Conservation (phyloP, 2,797 vertebrate species). For the Lagothrix lagotricha region DNA sequence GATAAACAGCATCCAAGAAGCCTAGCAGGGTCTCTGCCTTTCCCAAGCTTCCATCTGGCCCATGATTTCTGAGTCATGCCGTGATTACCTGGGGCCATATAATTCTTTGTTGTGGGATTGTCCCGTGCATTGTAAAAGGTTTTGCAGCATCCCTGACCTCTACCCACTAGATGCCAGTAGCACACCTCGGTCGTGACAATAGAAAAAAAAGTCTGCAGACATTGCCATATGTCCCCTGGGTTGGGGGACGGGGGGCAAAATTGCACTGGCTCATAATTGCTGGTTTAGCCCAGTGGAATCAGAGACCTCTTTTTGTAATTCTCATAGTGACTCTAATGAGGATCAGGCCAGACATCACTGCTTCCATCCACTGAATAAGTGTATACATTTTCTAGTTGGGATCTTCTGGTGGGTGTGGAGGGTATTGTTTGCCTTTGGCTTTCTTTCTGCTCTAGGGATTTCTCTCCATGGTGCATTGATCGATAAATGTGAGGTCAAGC, state of each 20-base stretch:
- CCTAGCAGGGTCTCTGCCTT: neutral
- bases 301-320: neutral
- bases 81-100: fast-evolving
- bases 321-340: fast-evolving
- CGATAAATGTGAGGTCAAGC: fast-evolving
- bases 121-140: too few relatives aligned
- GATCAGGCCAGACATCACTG: neutral
- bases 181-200: neutral
- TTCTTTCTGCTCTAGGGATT: neutral
- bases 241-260: neutral
- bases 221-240: neutral
- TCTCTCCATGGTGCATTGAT: neutral
- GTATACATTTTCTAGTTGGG: neutral
- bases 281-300: neutral
- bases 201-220: neutral
- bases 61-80: neutral
- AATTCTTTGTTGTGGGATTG: neutral
- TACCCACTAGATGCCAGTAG: neutral
- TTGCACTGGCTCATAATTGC: neutral
- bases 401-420: neutral
- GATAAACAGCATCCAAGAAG: neutral
- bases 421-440: neutral
- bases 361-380: neutral
- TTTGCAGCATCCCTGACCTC: neutral
- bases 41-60: fast-evolving